Conservation (phyloP, 2,888 invertebrate species). For the Ashinkailepas kermadecensis region DNA sequence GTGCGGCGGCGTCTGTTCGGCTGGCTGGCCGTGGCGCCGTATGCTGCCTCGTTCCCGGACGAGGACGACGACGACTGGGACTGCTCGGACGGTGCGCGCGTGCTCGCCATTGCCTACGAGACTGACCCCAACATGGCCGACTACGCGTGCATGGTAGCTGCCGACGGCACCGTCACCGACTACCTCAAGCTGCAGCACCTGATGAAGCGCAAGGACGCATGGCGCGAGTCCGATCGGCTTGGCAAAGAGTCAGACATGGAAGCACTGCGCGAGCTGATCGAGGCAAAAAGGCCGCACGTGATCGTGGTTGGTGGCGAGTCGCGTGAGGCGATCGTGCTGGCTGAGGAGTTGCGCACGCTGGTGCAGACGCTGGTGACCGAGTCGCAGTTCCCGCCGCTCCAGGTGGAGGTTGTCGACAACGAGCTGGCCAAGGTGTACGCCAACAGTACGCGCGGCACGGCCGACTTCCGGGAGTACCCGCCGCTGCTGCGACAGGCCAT, state of each 20-base stretch:
- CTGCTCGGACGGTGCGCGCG: slow-evolving; percentile 68
- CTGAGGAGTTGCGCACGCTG: slow-evolving; percentile 66
- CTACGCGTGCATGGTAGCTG: slow-evolving; percentile 77
- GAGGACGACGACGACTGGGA: slow-evolving; percentile 92
- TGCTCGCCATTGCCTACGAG: slow-evolving; percentile 80
- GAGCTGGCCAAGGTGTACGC: slow-evolving; percentile 86
- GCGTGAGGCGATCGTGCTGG: slow-evolving; percentile 72
- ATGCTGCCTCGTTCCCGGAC: slow-evolving; percentile 61
- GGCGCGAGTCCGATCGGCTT: slow-evolving; percentile 56
- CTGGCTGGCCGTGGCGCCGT: slow-evolving; percentile 86
- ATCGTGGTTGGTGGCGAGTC: slow-evolving; percentile 87
- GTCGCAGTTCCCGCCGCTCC: slow-evolving; percentile 70
- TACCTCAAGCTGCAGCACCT: slow-evolving; percentile 80
- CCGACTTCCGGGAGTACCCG: slow-evolving; percentile 90
- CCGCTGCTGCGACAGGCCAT: slow-evolving; percentile 82
- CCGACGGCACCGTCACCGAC: slow-evolving; percentile 87
- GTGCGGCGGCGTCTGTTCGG: slow-evolving; percentile 81
- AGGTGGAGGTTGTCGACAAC: slow-evolving; percentile 87
- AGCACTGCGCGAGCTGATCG: slow-evolving; percentile 70
- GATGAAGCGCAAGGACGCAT: slow-evolving; percentile 69
- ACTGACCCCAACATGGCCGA: slow-evolving; percentile 76
- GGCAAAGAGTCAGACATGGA: slow-evolving; percentile 60
- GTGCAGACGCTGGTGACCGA: slow-evolving; percentile 71
- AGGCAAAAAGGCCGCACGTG: slow-evolving; percentile 85
- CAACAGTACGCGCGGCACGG: slow-evolving; percentile 75